A percentile compares a stretch with the other conserved stretches of the same genome.
These are phyloP conservation scores for Frankliniella fusca DNA, from an alignment of 2,888 invertebrate species.

Conservation along the genomic window DNA sequence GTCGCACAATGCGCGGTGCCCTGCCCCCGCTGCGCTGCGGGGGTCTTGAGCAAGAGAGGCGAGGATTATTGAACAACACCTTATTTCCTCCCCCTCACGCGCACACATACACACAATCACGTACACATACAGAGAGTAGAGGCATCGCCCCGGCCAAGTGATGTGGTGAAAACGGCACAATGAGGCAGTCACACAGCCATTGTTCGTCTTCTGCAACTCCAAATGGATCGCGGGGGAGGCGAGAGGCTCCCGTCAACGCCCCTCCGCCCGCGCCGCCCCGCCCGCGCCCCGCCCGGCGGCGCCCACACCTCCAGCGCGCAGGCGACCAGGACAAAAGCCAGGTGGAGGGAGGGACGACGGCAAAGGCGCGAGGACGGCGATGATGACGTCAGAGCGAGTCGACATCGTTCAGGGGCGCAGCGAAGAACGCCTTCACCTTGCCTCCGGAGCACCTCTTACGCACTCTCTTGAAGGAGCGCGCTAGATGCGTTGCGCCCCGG, in stretches of 20 bases:
- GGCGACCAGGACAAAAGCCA: no score
- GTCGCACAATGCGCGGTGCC: background rate
- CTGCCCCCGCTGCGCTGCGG: background rate
- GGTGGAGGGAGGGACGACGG: no score
- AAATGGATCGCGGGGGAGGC: background rate
- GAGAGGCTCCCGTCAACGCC: no score
- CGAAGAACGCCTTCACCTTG: no score
- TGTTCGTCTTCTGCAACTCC: conserved; percentile 20
- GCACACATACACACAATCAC: background rate
- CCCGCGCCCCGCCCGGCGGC: no score
- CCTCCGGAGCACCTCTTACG: no score
- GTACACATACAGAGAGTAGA: background rate
- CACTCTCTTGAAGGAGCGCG: background rate
- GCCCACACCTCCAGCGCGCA: no score
- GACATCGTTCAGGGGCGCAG: background rate
- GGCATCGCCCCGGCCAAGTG: background rate
- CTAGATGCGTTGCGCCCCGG: background rate
- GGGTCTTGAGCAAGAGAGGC: background rate
- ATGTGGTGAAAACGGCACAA: conserved; percentile 19
- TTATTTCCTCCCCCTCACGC: background rate
- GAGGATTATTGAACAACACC: conserved; percentile 2
- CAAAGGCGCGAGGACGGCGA: background rate
- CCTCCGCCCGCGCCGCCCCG: no score
- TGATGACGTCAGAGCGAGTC: background rate
- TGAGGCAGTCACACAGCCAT: conserved; percentile 8